Base-by-base conservation (phyloP, 2,113 vertebrate species). In the Sturnira hondurensis region DNA sequence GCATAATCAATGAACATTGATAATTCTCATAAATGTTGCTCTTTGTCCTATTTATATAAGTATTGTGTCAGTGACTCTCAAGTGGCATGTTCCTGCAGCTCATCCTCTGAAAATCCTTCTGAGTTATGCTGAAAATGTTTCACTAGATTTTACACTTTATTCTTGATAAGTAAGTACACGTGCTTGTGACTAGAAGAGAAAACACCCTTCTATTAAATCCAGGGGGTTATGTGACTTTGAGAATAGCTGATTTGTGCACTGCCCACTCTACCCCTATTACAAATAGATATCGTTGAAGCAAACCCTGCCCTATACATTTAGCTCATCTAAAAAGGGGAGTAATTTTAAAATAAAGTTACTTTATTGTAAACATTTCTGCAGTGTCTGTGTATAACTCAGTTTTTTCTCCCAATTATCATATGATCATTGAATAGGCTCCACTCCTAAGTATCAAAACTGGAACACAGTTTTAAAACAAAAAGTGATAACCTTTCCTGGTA, bases 121-220 rank as follows among this genome's bases (percentile, higher is more conserved):
- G 95, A 96, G 91, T 96, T 95, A 89, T 95, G 83, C 82, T 89
- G 73, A 93, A 92, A 95, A n/a, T 28, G 38, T 94, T 87, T 82
- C 68, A 89, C 74, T 94, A 96, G 91, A 91, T 86, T 96, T 61
- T 96, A 43, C 71, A 93, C 86, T 93, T 92, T 91, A 78, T 56
- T 92, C 78, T 95, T 85, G 86, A 41, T 82, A 97, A 96, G 81
- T 82, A 93, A 88, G 61, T 74, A 24, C 74, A 96, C 17, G 80
- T 94, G 61, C 5, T 81, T 56, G 33, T 84, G 45, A 90, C 54
- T 90, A 31, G 28, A 85, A 86, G 22, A 93, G 58, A 87, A 93
- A 61, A 92, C 80, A 92, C 24, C 16, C 74, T 82, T 76, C 9
- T 45, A 87, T 92, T 83, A 91, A 91, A 96, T 54, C 67, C 86